A percentile compares a stretch with the other conserved stretches of the same genome.
Conservation (phyloP, 2,113 vertebrate species). For the Ramphastos sulfuratus region DNA sequence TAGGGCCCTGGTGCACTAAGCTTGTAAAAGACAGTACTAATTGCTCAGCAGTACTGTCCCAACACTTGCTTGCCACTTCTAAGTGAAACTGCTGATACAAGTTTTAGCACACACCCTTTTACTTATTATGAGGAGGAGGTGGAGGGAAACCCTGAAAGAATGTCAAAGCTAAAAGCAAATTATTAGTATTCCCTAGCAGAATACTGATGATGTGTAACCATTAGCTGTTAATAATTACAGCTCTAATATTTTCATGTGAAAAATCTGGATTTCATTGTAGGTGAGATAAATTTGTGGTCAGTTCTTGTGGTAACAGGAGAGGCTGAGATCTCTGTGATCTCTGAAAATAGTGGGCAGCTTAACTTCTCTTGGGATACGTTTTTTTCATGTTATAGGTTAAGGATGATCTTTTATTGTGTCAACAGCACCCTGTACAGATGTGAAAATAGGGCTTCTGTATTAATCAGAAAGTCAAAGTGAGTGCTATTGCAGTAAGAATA, state of each 20-base stretch:
- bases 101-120: neutral
- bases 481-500: neutral
- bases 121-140: neutral
- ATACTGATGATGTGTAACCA: neutral
- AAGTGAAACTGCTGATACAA: neutral
- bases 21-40: neutral
- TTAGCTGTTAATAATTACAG: neutral
- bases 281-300: neutral
- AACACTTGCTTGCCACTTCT: neutral
- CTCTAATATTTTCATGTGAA: neutral
- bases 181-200: neutral
- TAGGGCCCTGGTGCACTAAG: neutral
- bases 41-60: neutral
- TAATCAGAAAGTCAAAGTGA: neutral
- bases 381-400: neutral
- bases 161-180: neutral
- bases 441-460: neutral
- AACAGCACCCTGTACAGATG: neutral
- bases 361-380: neutral
- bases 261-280: neutral
- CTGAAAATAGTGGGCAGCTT: neutral
- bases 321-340: neutral
- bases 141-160: neutral
- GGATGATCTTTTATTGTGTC: neutral
- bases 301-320: neutral